Evolutionary conservation across 2,113 vertebrate genomes (phyloP).

Genomic region (Turdus rufiventris): DNA sequence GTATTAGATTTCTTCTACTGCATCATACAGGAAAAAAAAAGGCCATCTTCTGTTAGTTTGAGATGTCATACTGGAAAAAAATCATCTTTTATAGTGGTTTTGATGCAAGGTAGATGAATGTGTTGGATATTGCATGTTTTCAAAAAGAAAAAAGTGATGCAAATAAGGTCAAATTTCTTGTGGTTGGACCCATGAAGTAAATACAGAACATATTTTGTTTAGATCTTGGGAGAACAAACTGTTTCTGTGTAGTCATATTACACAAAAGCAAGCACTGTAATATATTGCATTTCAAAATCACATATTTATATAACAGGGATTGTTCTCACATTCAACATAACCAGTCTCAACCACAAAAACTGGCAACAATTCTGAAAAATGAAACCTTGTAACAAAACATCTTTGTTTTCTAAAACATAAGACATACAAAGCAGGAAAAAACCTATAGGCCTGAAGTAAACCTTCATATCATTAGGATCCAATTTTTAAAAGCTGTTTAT

Average conservation of each 20-base stretch:
- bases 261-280: not conserved
- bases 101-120: not conserved
- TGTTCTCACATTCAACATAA: not conserved
- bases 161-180: slow-evolving; percentile 24
- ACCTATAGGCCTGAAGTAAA: not conserved
- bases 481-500: not conserved
- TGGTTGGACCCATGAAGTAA: not conserved
- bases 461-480: not conserved
- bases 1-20: not conserved
- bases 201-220: slow-evolving; percentile 29
- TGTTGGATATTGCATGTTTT: not conserved
- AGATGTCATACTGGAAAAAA: not conserved
- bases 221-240: slow-evolving; percentile 7
- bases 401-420: not conserved
- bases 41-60: not conserved
- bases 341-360: not conserved
- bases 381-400: not conserved
- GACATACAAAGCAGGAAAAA: not conserved
- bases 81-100: not conserved
- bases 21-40: not conserved
- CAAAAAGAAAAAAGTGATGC: not conserved
- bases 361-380: not conserved
- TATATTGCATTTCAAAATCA: not conserved
- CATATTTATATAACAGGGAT: not conserved
- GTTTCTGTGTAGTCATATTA: not conserved